Conservation (phyloP, 2,888 invertebrate species). For the Yponomeuta malinellus region DNA sequence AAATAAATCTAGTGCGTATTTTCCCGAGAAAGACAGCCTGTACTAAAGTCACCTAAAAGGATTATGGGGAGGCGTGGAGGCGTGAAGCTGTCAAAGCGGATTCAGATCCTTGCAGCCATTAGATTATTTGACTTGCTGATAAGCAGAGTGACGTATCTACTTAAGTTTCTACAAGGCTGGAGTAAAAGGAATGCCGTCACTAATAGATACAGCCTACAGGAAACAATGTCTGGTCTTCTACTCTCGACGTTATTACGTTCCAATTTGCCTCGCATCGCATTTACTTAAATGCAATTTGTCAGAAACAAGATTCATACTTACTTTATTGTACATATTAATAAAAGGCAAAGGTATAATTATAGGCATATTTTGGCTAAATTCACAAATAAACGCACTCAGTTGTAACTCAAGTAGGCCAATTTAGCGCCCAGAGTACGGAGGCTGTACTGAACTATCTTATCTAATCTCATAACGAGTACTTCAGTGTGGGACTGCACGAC, state of each 20-base stretch:
- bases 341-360: too few species aligned
- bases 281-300: too few species aligned
- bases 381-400: too few species aligned
- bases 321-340: too few species aligned
- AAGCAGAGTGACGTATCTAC: neutral
- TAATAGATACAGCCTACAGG: neutral
- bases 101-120: slow-evolving; percentile 7
- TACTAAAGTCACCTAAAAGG: neutral
- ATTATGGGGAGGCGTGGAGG: neutral
- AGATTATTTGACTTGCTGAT: slow-evolving; percentile 12
- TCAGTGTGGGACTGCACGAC: neutral
- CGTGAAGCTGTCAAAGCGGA: slow-evolving; percentile 11
- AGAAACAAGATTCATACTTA: too few species aligned
- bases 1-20: neutral
- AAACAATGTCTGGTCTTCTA: neutral
- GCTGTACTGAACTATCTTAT: neutral
- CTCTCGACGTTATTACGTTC: too few species aligned
- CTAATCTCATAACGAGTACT: neutral
- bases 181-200: neutral
- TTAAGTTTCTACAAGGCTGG: neutral
- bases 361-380: too few species aligned
- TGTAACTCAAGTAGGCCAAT: too few species aligned
- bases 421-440: too few species aligned
- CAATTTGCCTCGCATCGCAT: too few species aligned
- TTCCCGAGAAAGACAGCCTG: neutral